Evolutionary conservation across 2,888 invertebrate species (phyloP), one percentile per base, ranked within the genome.

Genomic region (Apamea epomidion): DNA sequence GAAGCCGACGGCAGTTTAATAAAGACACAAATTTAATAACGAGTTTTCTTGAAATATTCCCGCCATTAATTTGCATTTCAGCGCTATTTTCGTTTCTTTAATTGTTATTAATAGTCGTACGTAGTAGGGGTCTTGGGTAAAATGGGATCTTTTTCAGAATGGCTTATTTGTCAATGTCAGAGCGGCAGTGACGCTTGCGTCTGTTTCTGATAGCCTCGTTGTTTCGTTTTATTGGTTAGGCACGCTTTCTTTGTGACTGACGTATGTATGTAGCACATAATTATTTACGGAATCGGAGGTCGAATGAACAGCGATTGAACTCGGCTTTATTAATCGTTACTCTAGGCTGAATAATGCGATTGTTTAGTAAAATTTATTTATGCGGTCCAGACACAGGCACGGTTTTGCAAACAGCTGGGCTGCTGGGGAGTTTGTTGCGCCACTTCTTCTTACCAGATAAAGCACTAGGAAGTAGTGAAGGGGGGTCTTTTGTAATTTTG

Each of bases 151-250:
- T 95, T 95, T 94, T 94, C 95, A 92, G 93, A 94, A 94, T 93
- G 93, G 93, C 94, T 94, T 95, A 95, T 95, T 95, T 95, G 95
- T 95, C 95, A 96, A 95, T 94, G 95, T 95, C 95, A 94, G 92
- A 86, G 87, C 91, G 92, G 77, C 93, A 93, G 93, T 94, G 95
- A 95, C 93, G 94, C 92, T 88, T 93, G 92, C 94, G 94, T 94
- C 95, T 95, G 95, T 92, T 94, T 92, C 93, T 95, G 95, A 95
- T 94, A 93, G 94, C 93, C 91, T 91, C 90, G 92, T 94, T 95
- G 94, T 95, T 95, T 94, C 93, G 92, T 94, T 95, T 94, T 94
- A 95, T 95, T 94, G 94, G 93, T 91, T 90, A 92, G 92, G 91
- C 90, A 90, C 93, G 91, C 91, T 92, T 92, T 91, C 91, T 90